phyloP scores from a whole-genome alignment of 2,113 vertebrate species.

The Megaceryle maxima region DNA sequence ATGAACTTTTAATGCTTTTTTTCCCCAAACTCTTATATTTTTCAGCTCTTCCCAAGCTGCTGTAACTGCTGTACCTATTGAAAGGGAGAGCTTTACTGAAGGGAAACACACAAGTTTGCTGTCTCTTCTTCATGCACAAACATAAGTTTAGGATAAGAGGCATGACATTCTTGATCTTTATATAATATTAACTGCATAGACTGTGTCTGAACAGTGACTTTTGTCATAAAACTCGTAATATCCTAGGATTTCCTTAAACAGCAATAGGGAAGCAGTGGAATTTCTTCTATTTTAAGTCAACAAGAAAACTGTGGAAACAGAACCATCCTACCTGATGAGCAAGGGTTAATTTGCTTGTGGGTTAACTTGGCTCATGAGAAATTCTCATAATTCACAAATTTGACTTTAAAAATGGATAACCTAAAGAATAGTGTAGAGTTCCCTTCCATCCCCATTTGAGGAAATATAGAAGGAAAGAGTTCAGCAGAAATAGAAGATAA shows the following conservation, averaged over 20 bases:
- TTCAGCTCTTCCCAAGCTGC: neutral
- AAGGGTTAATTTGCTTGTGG: neutral
- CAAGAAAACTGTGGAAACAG: neutral
- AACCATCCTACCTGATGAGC: neutral
- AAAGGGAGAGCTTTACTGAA: neutral
- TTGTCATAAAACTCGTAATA: neutral
- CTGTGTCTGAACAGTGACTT: neutral
- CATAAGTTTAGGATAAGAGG: neutral
- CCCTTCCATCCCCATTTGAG: neutral
- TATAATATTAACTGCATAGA: neutral
- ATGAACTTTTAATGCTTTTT: slow-evolving; percentile 12
- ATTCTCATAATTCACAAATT: neutral
- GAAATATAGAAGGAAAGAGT: neutral
- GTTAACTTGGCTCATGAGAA: neutral
- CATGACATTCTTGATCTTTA: neutral
- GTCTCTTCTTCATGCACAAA: neutral
- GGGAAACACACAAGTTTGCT: neutral
- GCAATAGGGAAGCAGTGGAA: neutral
- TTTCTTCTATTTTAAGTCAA: neutral
- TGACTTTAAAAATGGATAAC: neutral
- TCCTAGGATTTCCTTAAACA: neutral
- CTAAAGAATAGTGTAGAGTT: neutral
- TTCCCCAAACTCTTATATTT: slow-evolving; percentile 48
- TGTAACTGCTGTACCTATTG: neutral
- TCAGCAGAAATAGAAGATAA: neutral